Evolutionary conservation across 2,888 invertebrate species (phyloP), one percentile per base, ranked within the genome.

Genomic region (Agelastica alni): DNA sequence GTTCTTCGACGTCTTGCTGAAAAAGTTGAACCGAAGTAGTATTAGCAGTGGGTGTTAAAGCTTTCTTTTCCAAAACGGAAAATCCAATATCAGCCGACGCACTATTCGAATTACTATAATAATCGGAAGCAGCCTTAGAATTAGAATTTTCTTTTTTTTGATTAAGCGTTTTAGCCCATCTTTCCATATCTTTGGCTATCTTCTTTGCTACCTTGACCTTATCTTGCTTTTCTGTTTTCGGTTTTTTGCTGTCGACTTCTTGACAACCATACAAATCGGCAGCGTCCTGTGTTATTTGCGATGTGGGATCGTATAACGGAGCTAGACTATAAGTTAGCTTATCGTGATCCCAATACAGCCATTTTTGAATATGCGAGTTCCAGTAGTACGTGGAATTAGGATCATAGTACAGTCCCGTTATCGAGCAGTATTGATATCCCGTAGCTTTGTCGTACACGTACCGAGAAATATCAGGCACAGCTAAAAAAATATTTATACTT

Each of bases 171-270:
- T 97, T 93, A 0, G 98, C 99, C 99, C 99, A 99, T 54, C 89
- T 84, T 71, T 89, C 89, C 92, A 92, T 92, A 66, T 92, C 91
- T 79, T 97, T 97, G 0, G 96, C 96, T 64, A 97, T 96, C 76
- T 96, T 95, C 74, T 97, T 96, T 3, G 97, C 97, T 7, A 95
- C 94, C 78, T 96, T 96, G 0, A 95, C 96, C 79, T 96, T 96
- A 67, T 96, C 96, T 56, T 91, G 91, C 66, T 92, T 92, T 37
- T 83, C 86, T 64, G 84, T 86, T 67, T 85, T 85, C 58, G 81
- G 81, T 74, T 89, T 91, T 75, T 86, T 86, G 58, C 84, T 80
- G 67, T 80, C 80, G 0, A 66, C 66, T 57, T 80, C 79, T 45
- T 60, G 58, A n/a, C n/a, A n/a, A n/a, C n/a, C n/a, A n/a, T n/a